Evolutionary conservation across 2,888 invertebrate genomes (phyloP).

Genomic region (Enoplolaimus lenunculus): DNA sequence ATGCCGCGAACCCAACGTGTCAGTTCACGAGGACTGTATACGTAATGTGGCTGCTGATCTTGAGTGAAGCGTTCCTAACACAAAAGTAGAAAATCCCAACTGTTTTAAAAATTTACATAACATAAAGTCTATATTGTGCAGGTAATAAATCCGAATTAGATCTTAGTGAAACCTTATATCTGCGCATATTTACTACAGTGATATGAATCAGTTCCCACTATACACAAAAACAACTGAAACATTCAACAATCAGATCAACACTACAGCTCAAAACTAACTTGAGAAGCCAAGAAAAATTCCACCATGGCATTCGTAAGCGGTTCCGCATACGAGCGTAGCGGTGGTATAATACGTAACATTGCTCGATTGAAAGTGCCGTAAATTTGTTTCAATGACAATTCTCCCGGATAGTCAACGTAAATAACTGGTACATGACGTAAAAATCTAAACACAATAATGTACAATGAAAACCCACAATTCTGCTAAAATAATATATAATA

Average conservation of each 20-base stretch:
- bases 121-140: not conserved
- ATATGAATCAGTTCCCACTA: no score
- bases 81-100: not conserved
- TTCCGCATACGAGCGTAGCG: slow-evolving; percentile 79
- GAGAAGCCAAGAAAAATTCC: slow-evolving; percentile 85
- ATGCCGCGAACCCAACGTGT: slow-evolving; percentile 98
- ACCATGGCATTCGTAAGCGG: slow-evolving; percentile 98
- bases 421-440: slow-evolving; percentile 88
- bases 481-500: not conserved
- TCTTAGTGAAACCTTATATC: not conserved
- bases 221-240: no score
- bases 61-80: slow-evolving; percentile 77
- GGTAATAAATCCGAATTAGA: not conserved
- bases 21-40: slow-evolving; percentile 94
- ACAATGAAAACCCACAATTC: not conserved
- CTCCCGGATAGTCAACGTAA: slow-evolving; percentile 98
- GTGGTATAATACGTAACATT: slow-evolving; percentile 84
- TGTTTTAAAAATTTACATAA: no score
- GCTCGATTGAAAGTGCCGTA: slow-evolving; percentile 97
- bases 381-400: slow-evolving; percentile 84
- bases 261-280: slow-evolving; percentile 44
- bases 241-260: no score
- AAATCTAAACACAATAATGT: slow-evolving; percentile 39
- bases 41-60: slow-evolving; percentile 99
- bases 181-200: no score